Evolutionary conservation across 2,113 vertebrate species (phyloP), one percentile per base, ranked within the genome.

Genomic region (Eubucco bourcierii): DNA sequence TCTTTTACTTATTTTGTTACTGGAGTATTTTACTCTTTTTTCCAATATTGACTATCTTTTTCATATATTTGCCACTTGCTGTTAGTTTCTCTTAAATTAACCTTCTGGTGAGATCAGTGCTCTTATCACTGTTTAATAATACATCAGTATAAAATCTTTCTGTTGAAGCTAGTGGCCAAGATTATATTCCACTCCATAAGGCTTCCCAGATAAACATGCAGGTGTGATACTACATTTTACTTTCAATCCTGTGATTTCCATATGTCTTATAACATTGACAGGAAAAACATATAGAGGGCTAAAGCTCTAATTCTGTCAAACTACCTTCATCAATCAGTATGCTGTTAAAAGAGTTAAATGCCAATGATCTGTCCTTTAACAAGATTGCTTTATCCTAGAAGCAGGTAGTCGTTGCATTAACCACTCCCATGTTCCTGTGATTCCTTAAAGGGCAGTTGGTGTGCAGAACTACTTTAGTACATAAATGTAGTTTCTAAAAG

Each of bases 21-120:
- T 93, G 18, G 65, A 50, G 55, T 60, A 50, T 4, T 65, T 58
- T 77, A 3, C 6, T 55, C 16, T 75, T 53, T 86, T 89, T 39
- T 10, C 47, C 47, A 56, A 27, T 29, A 33, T 8, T 41, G 53
- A 9, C 17, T 72, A 50, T 24, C 29, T 46, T 89, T 84, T 81
- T 80, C 27, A 10, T 68, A 5, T 9, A 7, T 73, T 87, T 81
- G 9, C 23, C 4, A 12, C 20, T 60, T 12, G 41, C n/a, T 44
- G 11, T 41, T 90, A 39, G 29, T 87, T 84, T 71, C 11, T 65
- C 37, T 53, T 53, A 31, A 41, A 34, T 47, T n/a, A 56, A 46
- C 29, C 63, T 68, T 65, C 34, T 80, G n/a, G 15, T 82, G 39
- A 80, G 29, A 7, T 34, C 0, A 0, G 0, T 87, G 33, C 5